Percentiles rank a stretch among this genome's conserved stretches.
phyloP scores from a whole-genome alignment of 35 echinoderm and acorn worm species.

The Strongylocentrotus purpuratus region DNA sequence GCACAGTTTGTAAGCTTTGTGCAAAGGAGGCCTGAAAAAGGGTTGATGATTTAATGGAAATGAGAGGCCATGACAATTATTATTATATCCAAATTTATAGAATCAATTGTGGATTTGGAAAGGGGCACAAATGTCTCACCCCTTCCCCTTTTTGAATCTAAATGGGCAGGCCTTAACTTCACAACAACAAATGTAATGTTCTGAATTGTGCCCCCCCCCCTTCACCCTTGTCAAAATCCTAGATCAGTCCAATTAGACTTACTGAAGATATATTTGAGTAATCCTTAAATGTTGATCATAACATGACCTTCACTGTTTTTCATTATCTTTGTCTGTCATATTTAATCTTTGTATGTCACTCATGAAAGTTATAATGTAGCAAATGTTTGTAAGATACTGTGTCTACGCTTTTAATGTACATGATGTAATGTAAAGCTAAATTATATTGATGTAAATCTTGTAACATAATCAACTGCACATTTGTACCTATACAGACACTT shows the following conservation, averaged over 20 bases:
- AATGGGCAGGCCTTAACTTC: too few relatives aligned
- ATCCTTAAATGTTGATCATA: background rate
- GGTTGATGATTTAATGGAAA: background rate
- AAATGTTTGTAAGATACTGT: background rate
- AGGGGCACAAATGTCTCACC: too few relatives aligned
- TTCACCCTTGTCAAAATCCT: too few relatives aligned
- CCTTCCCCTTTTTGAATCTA: too few relatives aligned
- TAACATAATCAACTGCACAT: background rate
- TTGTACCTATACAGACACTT: conserved; percentile 6
- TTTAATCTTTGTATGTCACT: background rate
- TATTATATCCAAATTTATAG: background rate
- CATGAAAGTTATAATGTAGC: background rate
- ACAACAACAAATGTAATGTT: too few relatives aligned
- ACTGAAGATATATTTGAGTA: background rate
- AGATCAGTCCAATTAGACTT: background rate
- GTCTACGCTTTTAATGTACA: background rate
- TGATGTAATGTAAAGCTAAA: background rate
- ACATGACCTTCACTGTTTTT: background rate
- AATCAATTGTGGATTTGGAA: too few relatives aligned
- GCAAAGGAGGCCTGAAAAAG: background rate
- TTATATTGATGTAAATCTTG: background rate
- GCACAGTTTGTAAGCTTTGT: background rate
- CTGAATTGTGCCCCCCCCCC: too few relatives aligned
- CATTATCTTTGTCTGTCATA: background rate
- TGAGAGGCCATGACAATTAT: background rate